A percentile compares a stretch with the other conserved stretches of the same genome.
These are phyloP conservation scores for Torymus texanus DNA, from an alignment of 2,888 invertebrate species.

Conservation along the genomic window DNA sequence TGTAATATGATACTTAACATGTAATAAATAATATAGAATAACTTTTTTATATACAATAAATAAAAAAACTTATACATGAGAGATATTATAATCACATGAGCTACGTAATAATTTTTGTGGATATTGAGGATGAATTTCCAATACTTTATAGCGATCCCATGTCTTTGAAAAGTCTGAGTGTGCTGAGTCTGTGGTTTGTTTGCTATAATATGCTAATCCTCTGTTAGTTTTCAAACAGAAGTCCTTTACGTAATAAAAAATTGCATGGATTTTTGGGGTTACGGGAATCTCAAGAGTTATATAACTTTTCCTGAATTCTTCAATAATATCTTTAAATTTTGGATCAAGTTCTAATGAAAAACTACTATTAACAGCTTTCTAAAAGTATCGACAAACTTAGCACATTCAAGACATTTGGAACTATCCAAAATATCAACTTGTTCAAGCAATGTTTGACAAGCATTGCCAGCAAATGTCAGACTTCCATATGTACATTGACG, in stretches of 20 bases:
- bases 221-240: neutral
- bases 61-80: constrained; percentile 57
- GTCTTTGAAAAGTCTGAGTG: neutral
- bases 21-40: too few relatives aligned
- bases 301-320: constrained; percentile 6
- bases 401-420: neutral
- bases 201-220: neutral
- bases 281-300: neutral
- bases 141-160: constrained; percentile 2
- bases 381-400: neutral
- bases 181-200: too few relatives aligned
- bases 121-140: neutral
- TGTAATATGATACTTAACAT: too few relatives aligned
- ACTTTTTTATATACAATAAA: too few relatives aligned
- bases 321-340: neutral
- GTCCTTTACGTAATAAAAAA: neutral
- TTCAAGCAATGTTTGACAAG: neutral
- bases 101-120: constrained; percentile 3
- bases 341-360: neutral
- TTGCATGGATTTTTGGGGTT: constrained; percentile 7
- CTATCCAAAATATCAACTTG: neutral
- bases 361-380: neutral
- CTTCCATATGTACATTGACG: neutral
- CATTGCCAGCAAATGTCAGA: neutral
- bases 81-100: neutral